Conservation (phyloP, 2,888 invertebrate species). For the Incurvaria masculella region DNA sequence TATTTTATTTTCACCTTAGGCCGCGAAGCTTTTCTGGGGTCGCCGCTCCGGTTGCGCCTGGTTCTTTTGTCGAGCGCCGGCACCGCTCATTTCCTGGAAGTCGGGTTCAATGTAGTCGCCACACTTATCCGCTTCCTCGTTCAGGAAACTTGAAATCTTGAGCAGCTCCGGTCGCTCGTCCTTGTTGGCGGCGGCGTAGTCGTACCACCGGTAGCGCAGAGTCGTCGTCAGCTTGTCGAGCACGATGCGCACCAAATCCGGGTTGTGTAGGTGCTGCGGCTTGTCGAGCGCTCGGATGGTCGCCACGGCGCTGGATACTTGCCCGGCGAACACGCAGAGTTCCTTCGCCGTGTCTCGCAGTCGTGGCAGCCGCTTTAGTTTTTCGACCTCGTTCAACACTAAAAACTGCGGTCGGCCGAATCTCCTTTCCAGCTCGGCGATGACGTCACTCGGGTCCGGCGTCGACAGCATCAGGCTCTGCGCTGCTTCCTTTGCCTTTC, state of each 20-base stretch:
- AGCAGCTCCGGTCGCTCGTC: not conserved
- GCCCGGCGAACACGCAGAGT: not conserved
- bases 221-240: not conserved
- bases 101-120: not conserved
- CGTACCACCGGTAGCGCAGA: conserved; percentile 1
- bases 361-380: not conserved
- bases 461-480: not conserved
- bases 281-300: not conserved
- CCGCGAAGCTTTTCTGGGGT: not conserved
- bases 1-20: not conserved
- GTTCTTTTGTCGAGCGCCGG: not conserved
- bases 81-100: not conserved
- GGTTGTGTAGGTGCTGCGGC: not conserved
- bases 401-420: not conserved
- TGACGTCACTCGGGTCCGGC: not conserved
- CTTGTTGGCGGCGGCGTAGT: not conserved
- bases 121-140: not conserved
- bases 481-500: not conserved
- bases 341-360: not conserved
- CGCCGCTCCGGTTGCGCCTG: not conserved
- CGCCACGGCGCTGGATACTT: not conserved
- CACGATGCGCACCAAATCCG: not conserved
- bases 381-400: not conserved
- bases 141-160: not conserved
- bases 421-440: not conserved